Evolutionary conservation across 2,888 invertebrate species (phyloP).

Genomic region (Mycalesis mineus): DNA sequence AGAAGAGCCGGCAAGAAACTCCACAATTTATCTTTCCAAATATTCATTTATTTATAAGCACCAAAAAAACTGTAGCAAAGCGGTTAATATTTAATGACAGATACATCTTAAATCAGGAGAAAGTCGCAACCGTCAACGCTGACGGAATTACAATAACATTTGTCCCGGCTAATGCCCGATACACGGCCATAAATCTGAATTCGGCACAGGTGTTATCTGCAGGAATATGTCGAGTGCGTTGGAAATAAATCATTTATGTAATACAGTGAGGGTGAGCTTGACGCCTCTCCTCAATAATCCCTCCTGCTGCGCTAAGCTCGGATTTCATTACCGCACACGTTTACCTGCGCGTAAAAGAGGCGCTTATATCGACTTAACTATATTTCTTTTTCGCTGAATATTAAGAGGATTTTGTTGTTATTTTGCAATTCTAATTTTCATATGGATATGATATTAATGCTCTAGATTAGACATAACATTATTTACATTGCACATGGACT

Average conservation of each 20-base stretch:
- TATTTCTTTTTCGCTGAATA: slow-evolving; percentile 12
- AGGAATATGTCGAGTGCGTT: slow-evolving; percentile 45
- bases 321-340: slow-evolving; percentile 49
- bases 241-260: slow-evolving; percentile 49
- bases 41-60: too few relatives aligned
- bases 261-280: slow-evolving; percentile 44
- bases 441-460: too few relatives aligned
- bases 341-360: slow-evolving; percentile 25
- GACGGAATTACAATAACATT: slow-evolving; percentile 21
- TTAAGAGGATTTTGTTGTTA: background rate
- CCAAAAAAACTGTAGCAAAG: too few relatives aligned
- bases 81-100: too few relatives aligned
- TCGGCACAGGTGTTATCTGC: slow-evolving; percentile 41
- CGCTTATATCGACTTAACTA: slow-evolving; percentile 5
- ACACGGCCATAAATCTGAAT: slow-evolving; percentile 34
- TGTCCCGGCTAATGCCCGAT: slow-evolving; percentile 36
- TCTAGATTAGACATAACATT: too few relatives aligned
- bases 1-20: too few relatives aligned
- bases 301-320: slow-evolving; percentile 33
- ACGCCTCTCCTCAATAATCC: slow-evolving; percentile 41
- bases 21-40: too few relatives aligned
- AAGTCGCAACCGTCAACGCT: background rate
- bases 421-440: background rate
- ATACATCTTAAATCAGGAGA: background rate
- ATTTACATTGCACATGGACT: too few relatives aligned